Evolutionary conservation across 2,888 invertebrate genomes (phyloP).

Genomic region (Brenthis daphne): DNA sequence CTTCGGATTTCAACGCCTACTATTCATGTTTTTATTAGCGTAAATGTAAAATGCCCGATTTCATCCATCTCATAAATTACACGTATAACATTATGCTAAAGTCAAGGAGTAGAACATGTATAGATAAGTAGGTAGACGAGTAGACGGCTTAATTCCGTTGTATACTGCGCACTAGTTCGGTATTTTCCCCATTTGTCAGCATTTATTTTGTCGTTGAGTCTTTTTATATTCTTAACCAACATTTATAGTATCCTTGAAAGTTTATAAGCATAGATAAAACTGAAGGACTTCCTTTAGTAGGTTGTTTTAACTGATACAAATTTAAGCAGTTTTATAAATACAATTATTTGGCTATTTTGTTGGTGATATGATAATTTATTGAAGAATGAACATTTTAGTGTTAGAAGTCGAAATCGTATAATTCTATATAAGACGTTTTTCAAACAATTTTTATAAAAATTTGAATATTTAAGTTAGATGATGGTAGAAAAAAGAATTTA

Average conservation of each 20-base stretch:
- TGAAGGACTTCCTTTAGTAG: slow-evolving; percentile 20
- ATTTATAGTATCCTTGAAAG: slow-evolving; percentile 28
- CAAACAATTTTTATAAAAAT: too few species aligned
- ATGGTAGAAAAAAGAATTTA: too few species aligned
- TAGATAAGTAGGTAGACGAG: slow-evolving; percentile 24
- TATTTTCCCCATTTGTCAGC: slow-evolving; percentile 26
- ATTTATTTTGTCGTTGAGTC: slow-evolving; percentile 30
- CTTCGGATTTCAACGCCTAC: slow-evolving; percentile 1
- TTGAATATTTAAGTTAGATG: too few species aligned
- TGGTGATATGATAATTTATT: slow-evolving; percentile 1
- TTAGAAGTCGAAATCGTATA: too few species aligned
- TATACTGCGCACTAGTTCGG: slow-evolving; percentile 26
- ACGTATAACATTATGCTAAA: slow-evolving; percentile 8
- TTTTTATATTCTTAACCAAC: slow-evolving; percentile 29
- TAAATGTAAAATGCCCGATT: slow-evolving; percentile 4
- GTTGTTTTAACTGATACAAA: slow-evolving; percentile 11
- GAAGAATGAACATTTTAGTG: too few species aligned
- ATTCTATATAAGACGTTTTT: too few species aligned
- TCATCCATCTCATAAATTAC: slow-evolving; percentile 2
- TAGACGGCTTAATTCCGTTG: slow-evolving; percentile 22
- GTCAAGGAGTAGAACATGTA: slow-evolving; percentile 11
- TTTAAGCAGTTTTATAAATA: slow-evolving; percentile 9
- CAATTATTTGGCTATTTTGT: not conserved
- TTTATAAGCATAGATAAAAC: slow-evolving; percentile 25
- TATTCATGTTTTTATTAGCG: slow-evolving; percentile 9